A percentile compares a stretch with the other conserved stretches of the same genome.
These are phyloP conservation scores for Trissolcus japonicus DNA, from an alignment of 2,888 invertebrate species.

Conservation along the genomic window DNA sequence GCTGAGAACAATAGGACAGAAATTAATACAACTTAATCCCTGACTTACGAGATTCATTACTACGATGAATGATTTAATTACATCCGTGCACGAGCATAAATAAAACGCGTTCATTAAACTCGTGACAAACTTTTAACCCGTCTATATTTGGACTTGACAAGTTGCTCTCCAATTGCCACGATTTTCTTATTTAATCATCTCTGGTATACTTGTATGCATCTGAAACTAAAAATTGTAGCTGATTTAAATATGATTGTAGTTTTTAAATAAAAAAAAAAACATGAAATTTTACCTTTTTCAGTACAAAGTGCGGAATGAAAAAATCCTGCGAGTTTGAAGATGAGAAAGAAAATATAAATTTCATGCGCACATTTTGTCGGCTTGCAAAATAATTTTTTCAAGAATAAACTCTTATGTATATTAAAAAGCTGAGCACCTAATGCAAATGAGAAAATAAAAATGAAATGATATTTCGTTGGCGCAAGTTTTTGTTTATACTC, in stretches of 20 bases:
- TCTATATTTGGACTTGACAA: neutral
- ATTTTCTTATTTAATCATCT: too few species aligned
- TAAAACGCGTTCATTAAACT: slow-evolving; percentile 8
- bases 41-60: too few species aligned
- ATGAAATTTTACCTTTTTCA: too few species aligned
- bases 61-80: too few species aligned
- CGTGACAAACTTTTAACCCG: slow-evolving; percentile 1
- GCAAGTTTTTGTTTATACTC: slow-evolving; percentile 25
- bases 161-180: slow-evolving; percentile 1
- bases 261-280: too few species aligned
- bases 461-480: slow-evolving; percentile 29
- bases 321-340: too few species aligned
- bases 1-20: neutral
- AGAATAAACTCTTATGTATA: slow-evolving; percentile 21
- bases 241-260: too few species aligned
- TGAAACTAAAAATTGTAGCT: too few species aligned
- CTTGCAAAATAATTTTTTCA: neutral
- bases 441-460: slow-evolving; percentile 33
- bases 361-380: neutral
- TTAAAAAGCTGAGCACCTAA: slow-evolving; percentile 20
- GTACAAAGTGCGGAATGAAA: too few species aligned
- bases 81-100: too few species aligned
- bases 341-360: too few species aligned
- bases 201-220: too few species aligned
- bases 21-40: slow-evolving; percentile 7